Evolutionary conservation across 2,797 vertebrate genomes (phyloP), one percentile per base, ranked within the genome.

Genomic region (Sebastes jordani): DNA sequence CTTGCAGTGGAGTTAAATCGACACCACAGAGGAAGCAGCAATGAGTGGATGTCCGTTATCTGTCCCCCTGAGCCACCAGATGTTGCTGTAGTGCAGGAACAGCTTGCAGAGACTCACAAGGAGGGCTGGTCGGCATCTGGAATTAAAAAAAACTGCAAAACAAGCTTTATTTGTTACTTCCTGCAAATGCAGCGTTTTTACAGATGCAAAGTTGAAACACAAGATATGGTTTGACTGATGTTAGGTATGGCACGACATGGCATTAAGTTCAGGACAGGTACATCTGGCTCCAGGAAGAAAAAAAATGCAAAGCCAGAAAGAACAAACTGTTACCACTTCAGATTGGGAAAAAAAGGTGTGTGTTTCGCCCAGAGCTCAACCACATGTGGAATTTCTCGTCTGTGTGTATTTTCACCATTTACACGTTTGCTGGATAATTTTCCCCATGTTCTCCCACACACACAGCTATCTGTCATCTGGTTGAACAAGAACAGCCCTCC

Each of bases 21-120:
- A n/a, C 32, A 52, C 34, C 70, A 58, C 27, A 61, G 68, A 66
- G 58, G 77, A 54, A 27, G 67, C 74, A 58, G 69, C n/a, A 34
- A 7, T 20, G 30, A 69, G 42, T 61, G 18, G 38, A 72, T 32
- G 25, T 79, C n/a, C 49, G 63, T 34, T 29, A 4, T 79, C 62
- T 70, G 76, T 69, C 72, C 63, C 80, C 27, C 60, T 76, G 80
- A 85, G 79, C 90, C 91, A 90, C 90, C 88, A 93, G 93, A 90
- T 90, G 90, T 73, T 83, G 89, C 88, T 89, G 75, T 68, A 70
- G 88, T 59, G 84, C 87, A 83, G 76, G 4, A 71, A 32, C 61
- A 77, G 67, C 54, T 42, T 38, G 36, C 1, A 10, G 27, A 78
- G 30, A 67, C 66, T 76, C 61, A 59, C 18, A 18, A 49, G 29